phyloP scores from a whole-genome alignment of 2,113 vertebrate genomes.

The Tragelaphus imberbis region DNA sequence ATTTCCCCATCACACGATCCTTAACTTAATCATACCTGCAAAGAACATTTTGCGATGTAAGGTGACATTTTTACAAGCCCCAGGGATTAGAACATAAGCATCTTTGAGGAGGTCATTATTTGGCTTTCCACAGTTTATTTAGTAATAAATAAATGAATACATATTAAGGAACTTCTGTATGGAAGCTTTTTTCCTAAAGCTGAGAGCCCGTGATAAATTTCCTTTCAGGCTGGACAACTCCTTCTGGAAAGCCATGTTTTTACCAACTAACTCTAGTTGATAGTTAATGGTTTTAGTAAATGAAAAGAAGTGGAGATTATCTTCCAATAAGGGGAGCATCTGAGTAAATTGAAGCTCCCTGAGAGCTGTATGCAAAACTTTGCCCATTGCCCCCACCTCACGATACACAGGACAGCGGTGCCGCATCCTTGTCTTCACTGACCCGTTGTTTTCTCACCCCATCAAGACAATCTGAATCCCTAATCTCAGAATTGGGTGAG shows the following conservation, averaged over 20 bases:
- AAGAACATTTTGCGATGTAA: not conserved
- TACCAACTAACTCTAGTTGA: not conserved
- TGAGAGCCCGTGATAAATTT: not conserved
- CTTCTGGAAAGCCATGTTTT: not conserved
- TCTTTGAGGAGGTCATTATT: not conserved
- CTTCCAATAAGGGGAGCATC: not conserved
- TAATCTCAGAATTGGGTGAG: not conserved
- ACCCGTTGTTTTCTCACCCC: not conserved
- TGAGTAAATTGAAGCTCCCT: not conserved
- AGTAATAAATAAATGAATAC: not conserved
- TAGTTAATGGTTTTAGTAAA: not conserved
- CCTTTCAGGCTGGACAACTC: not conserved
- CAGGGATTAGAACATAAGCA: not conserved
- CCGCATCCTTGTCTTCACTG: not conserved
- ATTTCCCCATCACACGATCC: not conserved
- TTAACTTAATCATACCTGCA: not conserved
- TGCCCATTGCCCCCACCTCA: not conserved
- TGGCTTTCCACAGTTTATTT: not conserved
- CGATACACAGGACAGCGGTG: not conserved
- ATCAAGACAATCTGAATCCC: not conserved
- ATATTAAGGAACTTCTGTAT: not conserved
- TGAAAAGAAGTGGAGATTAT: not conserved
- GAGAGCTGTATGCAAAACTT: not conserved
- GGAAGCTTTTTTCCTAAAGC: not conserved
- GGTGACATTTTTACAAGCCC: not conserved